Evolutionary conservation across 2,797 vertebrate species (phyloP).

Genomic region (Anguilla megastoma): DNA sequence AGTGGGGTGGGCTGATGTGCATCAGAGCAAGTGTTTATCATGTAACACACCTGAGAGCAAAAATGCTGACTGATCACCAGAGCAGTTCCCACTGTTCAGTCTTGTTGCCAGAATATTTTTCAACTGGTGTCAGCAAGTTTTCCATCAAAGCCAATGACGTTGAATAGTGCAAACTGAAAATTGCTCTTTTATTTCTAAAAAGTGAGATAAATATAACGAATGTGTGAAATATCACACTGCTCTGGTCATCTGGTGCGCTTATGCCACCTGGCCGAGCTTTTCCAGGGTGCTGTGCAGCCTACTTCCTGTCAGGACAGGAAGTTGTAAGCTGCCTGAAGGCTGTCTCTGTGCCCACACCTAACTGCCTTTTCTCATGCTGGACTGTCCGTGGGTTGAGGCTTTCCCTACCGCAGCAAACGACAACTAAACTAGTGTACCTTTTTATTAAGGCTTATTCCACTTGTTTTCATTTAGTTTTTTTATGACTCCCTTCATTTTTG

Average conservation of each 20-base stretch:
- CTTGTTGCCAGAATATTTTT: not conserved
- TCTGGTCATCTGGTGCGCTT: not conserved
- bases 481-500: not conserved
- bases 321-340: not conserved
- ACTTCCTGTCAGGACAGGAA: conserved; percentile 1
- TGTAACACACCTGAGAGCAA: not conserved
- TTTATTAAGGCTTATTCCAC: not conserved
- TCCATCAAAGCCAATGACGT: not conserved
- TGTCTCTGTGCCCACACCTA: not conserved
- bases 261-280: not conserved
- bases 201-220: not conserved
- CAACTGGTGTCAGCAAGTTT: not conserved
- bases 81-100: not conserved
- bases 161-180: not conserved
- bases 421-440: not conserved
- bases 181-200: not conserved
- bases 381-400: not conserved
- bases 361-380: not conserved
- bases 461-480: not conserved
- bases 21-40: not conserved
- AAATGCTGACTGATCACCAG: not conserved
- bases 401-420: not conserved
- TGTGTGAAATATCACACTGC: not conserved
- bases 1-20: not conserved
- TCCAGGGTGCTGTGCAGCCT: not conserved